Percentiles rank a stretch among this genome's conserved stretches.
phyloP scores from a whole-genome alignment of 2,888 invertebrate species.

The Ditylenchus weischeri region DNA sequence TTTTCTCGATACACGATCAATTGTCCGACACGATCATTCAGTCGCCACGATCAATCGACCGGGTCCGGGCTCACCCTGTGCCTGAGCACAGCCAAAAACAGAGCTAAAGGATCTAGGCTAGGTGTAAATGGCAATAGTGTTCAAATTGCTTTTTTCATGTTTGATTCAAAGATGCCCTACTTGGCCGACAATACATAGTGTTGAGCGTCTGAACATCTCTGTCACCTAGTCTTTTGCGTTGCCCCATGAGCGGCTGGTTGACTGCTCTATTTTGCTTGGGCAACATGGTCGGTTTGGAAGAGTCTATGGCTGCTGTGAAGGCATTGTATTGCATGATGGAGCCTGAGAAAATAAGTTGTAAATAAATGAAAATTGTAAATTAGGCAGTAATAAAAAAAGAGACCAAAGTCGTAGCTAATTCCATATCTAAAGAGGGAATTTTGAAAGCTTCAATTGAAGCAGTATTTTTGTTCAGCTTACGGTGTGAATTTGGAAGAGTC shows the following conservation, averaged over 20 bases:
- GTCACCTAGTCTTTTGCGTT: constrained; percentile 43
- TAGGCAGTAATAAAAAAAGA: background rate
- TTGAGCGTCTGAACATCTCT: constrained; percentile 46
- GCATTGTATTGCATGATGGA: constrained; percentile 56
- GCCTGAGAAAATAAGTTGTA: background rate
- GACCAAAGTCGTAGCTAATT: constrained; percentile 45
- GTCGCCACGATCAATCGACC: too few species aligned
- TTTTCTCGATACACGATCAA: too few species aligned
- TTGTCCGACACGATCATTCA: too few species aligned
- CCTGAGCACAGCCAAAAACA: too few species aligned
- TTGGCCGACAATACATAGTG: constrained; percentile 51
- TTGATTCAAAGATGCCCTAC: too few species aligned
- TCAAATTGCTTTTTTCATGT: too few species aligned
- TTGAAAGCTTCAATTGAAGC: too few species aligned
- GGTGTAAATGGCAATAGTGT: too few species aligned
- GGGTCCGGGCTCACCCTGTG: too few species aligned
- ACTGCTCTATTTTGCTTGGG: constrained; percentile 35
- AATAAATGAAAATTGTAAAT: background rate
- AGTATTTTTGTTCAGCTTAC: constrained; percentile 20
- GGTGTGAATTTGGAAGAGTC: constrained; percentile 52
- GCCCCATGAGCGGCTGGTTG: constrained; percentile 46
- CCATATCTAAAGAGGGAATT: constrained; percentile 41
- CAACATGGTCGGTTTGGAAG: constrained; percentile 49
- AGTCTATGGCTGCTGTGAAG: constrained; percentile 47
- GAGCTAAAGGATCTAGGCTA: too few species aligned